Conservation (phyloP, 1,140 invertebrate genomes). For the Drosophila pseudoananassae region DNA sequence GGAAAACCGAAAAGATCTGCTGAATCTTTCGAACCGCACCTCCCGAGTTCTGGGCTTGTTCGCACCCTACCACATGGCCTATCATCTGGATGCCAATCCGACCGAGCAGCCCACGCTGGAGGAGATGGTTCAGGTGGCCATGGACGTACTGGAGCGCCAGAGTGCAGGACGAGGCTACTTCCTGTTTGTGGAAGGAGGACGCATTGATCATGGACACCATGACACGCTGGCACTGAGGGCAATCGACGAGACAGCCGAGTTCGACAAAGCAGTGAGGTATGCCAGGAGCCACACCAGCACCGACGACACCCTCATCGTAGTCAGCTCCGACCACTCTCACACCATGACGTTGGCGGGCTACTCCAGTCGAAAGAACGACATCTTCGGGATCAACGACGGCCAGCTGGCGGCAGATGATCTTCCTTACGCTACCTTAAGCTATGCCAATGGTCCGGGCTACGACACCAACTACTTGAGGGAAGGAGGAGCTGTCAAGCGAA, state of each 20-base stretch:
- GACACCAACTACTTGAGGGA: conserved; percentile 66
- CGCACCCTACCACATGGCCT: conserved; percentile 85
- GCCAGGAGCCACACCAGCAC: conserved; percentile 86
- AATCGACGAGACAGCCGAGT: conserved; percentile 88
- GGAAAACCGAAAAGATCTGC: conserved; percentile 86
- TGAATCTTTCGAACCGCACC: conserved; percentile 82
- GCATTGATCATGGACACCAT: conserved; percentile 91
- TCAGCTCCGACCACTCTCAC: conserved; percentile 89
- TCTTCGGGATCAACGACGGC: conserved; percentile 85
- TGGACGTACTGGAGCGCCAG: conserved; percentile 87
- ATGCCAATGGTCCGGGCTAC: conserved; percentile 88
- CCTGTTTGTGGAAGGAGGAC: conserved; percentile 88
- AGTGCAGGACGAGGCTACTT: conserved; percentile 91
- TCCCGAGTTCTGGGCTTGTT: conserved; percentile 85
- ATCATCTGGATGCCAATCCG: conserved; percentile 86
- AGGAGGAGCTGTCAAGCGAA: conserved; percentile 41
- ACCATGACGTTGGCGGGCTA: conserved; percentile 89
- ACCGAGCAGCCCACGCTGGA: conserved; percentile 88
- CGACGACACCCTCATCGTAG: conserved; percentile 88
- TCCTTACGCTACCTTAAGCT: conserved; percentile 88
- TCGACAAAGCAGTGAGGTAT: conserved; percentile 88
- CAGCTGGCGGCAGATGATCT: conserved; percentile 80
- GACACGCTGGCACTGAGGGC: conserved; percentile 87
- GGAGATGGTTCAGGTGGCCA: conserved; percentile 91
- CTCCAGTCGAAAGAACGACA: conserved; percentile 88